Evolutionary conservation across 2,888 invertebrate genomes (phyloP).

Genomic region (Homarus gammarus): DNA sequence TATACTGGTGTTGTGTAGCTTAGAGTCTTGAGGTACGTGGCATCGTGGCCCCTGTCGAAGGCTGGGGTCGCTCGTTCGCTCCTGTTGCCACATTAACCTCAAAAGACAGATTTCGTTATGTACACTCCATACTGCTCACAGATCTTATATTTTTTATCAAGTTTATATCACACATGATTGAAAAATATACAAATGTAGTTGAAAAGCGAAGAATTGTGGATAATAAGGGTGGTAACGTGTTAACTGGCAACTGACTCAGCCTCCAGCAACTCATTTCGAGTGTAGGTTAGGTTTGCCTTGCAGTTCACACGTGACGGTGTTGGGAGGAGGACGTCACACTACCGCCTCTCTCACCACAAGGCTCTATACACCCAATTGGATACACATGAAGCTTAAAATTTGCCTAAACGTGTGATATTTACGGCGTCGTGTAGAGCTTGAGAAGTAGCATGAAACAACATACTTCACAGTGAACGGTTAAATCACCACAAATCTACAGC

Average conservation of each 20-base stretch:
- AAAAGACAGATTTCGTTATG: neutral
- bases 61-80: conserved; percentile 32
- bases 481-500: neutral
- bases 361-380: conserved; percentile 26
- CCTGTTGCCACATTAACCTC: conserved; percentile 4
- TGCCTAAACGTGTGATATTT: neutral
- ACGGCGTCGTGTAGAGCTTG: neutral
- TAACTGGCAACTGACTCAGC: conserved; percentile 33
- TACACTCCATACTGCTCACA: neutral
- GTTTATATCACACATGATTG: neutral
- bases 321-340: conserved; percentile 14
- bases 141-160: no score
- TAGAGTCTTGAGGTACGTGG: conserved; percentile 17
- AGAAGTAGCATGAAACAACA: neutral
- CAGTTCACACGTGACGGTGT: conserved; percentile 60
- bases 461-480: neutral
- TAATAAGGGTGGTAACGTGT: neutral
- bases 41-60: conserved; percentile 10
- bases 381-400: conserved; percentile 4
- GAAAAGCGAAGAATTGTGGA: neutral
- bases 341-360: neutral
- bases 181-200: neutral
- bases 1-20: neutral
- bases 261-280: conserved; percentile 52
- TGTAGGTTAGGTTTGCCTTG: conserved; percentile 23